Base-by-base conservation (phyloP, 2,113 vertebrate genomes). In the Rhagologus leucostigma region DNA sequence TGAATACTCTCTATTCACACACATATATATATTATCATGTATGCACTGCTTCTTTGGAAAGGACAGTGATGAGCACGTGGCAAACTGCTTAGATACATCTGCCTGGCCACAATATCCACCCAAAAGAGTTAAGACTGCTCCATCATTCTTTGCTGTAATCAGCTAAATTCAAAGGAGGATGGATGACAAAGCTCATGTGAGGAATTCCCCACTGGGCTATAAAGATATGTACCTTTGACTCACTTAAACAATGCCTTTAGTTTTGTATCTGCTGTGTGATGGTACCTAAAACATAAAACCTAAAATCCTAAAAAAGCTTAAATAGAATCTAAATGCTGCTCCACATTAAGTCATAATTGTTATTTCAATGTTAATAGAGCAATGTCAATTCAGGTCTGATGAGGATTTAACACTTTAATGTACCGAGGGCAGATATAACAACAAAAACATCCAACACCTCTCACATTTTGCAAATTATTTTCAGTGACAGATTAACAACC, bases 61-160 rank as follows among this genome's bases (percentile, higher is more conserved):
- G 46, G 24, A 73, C 29, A 86, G 37, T 0, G 11, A 62, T 8
- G 46, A 77, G n/a, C 27, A 39, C 0, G 0, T 12, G 41, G 29
- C 8, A 65, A 76, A 44, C 16, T 46, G 27, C 32, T 53, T 16
- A 10, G 16, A 13, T 3, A 27, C 20, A 69, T 39, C 37, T 47
- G 11, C 60, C 27, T 62, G 50, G n/a, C 17, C n/a, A 83, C 33
- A 83, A 19, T 9, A 52, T 33, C 39, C 50, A 57, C 69, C 7
- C 53, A 82, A 26, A 21, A 42, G 47, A 50, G 15, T 8, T 57
- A 52, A 53, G 19, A n/a, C 2, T 50, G 18, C 15, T 73, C 16
- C 15, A 10, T 46, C 53, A 39, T 41, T 65, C 86, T 52, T 68
- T 39, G 44, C 18, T 46, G 9, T 11, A 35, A 90, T 69, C 22